Conservation (phyloP, 1,140 invertebrate genomes). For the Aphis gossypii region DNA sequence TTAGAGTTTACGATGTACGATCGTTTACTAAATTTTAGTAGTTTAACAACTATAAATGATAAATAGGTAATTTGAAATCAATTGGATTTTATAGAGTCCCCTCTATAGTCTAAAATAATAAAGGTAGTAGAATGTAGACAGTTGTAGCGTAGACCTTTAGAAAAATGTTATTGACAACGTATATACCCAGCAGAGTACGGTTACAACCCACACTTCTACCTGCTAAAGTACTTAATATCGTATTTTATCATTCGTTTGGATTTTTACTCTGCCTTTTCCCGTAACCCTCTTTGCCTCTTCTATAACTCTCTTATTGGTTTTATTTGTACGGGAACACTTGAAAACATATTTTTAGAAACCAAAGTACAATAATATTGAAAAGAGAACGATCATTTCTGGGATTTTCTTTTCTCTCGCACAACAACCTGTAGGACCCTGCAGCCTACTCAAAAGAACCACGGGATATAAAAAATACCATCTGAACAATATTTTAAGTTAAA, state of each 20-base stretch:
- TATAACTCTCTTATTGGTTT: background rate
- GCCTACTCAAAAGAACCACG: background rate
- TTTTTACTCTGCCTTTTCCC: background rate
- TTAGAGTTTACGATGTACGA: background rate
- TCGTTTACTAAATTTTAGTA: background rate
- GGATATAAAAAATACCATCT: background rate
- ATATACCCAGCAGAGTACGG: background rate
- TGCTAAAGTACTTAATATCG: background rate
- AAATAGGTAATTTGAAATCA: constrained; percentile 19
- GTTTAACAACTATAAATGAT: background rate
- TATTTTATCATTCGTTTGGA: background rate
- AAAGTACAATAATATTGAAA: constrained; percentile 7
- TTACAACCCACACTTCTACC: background rate
- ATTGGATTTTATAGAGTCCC: background rate
- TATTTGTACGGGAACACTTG: background rate
- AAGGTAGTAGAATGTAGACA: background rate
- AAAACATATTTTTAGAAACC: background rate
- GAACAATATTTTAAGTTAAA: background rate
- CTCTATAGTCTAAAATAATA: background rate
- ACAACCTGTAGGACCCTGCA: background rate
- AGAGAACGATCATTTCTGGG: background rate
- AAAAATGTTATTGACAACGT: background rate
- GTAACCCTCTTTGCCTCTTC: background rate
- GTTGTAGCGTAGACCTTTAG: background rate
- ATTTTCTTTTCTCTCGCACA: background rate